Evolutionary conservation across 2,113 vertebrate species (phyloP), one percentile per base, ranked within the genome.

Genomic region (Petrocephalus microphthalmus): DNA sequence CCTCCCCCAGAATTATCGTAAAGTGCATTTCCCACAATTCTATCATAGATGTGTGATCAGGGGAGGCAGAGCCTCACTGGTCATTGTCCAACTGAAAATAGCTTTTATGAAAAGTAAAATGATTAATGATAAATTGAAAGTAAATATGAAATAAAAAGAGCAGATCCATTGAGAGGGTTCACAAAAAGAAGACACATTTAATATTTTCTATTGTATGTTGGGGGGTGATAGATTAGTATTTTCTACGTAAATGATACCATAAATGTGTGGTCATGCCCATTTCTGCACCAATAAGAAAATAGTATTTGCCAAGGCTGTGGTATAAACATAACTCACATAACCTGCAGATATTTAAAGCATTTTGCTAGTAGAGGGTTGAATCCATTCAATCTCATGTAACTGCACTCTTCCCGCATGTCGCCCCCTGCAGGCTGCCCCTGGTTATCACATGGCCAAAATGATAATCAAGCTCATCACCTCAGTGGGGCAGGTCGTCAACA

Each of bases 361-460:
- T 67, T 29, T 3, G n/a, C n/a, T 67, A 67, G 60, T 29, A 29
- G 60, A 78, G 33, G 15, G 71, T 29, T 78, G 71, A 78, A 78
- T 74, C 29, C 67, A 74, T 15, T 33, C 10, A 17, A 5, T 74
- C 29, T 74, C 29, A 1, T 74, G 29, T 74, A 37, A 74, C 29
- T 74, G 15, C 60, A 10, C 67, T 74, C 4, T 37, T 74, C 15
- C 1, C 0, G 0, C 33, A 37, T 78, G 29, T 78, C 29, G 3
- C 37, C 52, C 22, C 78, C 90, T 92, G 47, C 91, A 97, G 97
- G 97, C 97, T 0, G 97, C 97, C 17, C 97, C 97, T 2, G 97
- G 97, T 19, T 97, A 98, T 91, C 96, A 98, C 92, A 97, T 97
- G 97, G 97, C 97, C 47, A 98, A 97, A 93, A 95, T 96, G 95